These are phyloP conservation scores for Scaptomyza pallida DNA, from an alignment of 1,140 invertebrate genomes.

Conservation along the genomic window DNA sequence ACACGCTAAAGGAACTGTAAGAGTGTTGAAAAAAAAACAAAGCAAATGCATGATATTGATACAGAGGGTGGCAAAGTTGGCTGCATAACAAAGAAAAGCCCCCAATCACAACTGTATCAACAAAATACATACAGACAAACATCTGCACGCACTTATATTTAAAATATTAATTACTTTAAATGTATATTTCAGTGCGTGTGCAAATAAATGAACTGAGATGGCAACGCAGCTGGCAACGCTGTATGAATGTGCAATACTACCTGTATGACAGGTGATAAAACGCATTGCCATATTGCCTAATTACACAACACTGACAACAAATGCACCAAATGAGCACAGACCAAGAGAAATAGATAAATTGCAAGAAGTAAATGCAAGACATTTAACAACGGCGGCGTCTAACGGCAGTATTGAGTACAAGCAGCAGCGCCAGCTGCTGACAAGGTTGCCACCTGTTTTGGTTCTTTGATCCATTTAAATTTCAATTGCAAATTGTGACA, in stretches of 20 bases:
- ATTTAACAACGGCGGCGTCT: slow-evolving; percentile 12
- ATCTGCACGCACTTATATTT: not conserved
- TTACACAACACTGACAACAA: slow-evolving; percentile 37
- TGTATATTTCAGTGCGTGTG: slow-evolving; percentile 11
- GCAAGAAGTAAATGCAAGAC: slow-evolving; percentile 15
- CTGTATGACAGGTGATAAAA: not conserved
- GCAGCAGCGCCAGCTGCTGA: slow-evolving; percentile 37
- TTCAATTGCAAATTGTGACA: slow-evolving; percentile 31
- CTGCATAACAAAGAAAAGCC: slow-evolving; percentile 9
- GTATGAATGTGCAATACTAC: not conserved
- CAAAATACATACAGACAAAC: slow-evolving; percentile 12
- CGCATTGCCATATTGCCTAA: slow-evolving; percentile 22
- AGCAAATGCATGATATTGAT: slow-evolving; percentile 36
- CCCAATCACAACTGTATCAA: slow-evolving; percentile 45
- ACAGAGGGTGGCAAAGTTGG: slow-evolving; percentile 24
- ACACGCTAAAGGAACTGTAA: not conserved
- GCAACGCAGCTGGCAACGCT: slow-evolving; percentile 17
- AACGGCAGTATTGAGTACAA: slow-evolving; percentile 31
- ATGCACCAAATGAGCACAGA: slow-evolving; percentile 15
- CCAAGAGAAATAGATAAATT: slow-evolving; percentile 7
- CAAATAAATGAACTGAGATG: slow-evolving; percentile 38
- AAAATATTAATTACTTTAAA: not conserved
- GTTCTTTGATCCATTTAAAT: slow-evolving; percentile 38
- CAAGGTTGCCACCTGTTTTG: slow-evolving; percentile 64
- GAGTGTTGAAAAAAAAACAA: slow-evolving; percentile 21